These are phyloP conservation scores for Orthosia gracilis DNA, from an alignment of 2,888 invertebrate species.

Conservation along the genomic window DNA sequence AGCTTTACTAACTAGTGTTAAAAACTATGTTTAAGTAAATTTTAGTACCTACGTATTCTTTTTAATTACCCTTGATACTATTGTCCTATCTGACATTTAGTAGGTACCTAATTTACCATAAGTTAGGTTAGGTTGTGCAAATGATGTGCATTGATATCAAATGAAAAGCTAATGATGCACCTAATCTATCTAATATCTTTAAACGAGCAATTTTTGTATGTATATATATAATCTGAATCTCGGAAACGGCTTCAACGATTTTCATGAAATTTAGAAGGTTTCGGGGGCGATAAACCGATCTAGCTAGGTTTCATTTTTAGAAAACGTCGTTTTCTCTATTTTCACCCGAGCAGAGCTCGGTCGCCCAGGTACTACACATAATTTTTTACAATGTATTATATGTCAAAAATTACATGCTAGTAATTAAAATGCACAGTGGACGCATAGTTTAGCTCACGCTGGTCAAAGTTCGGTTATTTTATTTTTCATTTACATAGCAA, in stretches of 20 bases:
- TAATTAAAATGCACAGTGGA: constrained; percentile 25
- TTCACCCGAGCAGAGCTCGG: too few relatives aligned
- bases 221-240: too few relatives aligned
- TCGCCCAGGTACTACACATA: too few relatives aligned
- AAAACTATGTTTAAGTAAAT: too few relatives aligned
- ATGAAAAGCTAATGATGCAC: constrained; percentile 1
- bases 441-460: constrained; percentile 23
- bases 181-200: too few relatives aligned
- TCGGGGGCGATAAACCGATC: too few relatives aligned
- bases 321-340: too few relatives aligned
- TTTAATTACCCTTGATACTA: constrained; percentile 23
- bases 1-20: background rate
- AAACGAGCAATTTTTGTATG: too few relatives aligned
- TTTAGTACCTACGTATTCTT: too few relatives aligned
- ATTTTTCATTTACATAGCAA: constrained; percentile 22
- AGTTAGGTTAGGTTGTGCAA: background rate
- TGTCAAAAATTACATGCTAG: constrained; percentile 4
- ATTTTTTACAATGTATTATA: constrained; percentile 18
- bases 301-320: too few relatives aligned
- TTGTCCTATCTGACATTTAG: constrained; percentile 22
- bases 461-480: constrained; percentile 54
- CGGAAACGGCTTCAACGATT: too few relatives aligned
- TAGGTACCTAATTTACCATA: background rate
- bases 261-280: too few relatives aligned
- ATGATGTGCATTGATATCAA: background rate